phyloP scores from a whole-genome alignment of 2,113 vertebrate genomes.

The Solenodon paradoxus region DNA sequence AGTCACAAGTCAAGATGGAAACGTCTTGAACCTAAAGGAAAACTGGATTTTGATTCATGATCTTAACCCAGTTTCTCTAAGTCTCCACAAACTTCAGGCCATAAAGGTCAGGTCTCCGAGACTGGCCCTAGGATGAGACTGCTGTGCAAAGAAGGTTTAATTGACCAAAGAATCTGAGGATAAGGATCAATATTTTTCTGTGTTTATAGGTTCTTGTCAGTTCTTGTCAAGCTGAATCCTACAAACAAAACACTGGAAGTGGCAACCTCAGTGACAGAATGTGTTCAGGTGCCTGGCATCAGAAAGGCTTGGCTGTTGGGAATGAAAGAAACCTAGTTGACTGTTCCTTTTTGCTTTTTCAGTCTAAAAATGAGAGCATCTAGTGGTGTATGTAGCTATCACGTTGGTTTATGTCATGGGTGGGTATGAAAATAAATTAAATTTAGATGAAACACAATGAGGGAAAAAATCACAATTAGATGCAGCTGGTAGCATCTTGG shows the following conservation, averaged over 20 bases:
- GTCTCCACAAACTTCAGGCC: neutral
- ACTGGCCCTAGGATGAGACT: neutral
- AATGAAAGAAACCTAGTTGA: neutral
- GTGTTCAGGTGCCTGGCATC: neutral
- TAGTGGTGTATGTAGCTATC: neutral
- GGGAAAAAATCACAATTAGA: neutral
- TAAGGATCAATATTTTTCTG: neutral
- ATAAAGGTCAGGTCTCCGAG: neutral
- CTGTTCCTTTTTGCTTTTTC: neutral
- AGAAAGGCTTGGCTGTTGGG: neutral
- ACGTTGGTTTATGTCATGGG: neutral
- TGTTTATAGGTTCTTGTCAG: neutral
- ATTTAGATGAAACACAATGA: neutral
- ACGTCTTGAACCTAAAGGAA: neutral
- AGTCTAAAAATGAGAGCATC: neutral
- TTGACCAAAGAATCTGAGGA: neutral
- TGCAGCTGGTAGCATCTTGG: neutral
- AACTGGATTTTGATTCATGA: neutral
- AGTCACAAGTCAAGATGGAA: neutral
- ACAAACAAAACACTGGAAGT: neutral
- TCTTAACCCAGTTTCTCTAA: neutral
- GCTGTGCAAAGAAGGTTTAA: neutral
- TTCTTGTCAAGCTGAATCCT: neutral
- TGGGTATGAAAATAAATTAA: neutral
- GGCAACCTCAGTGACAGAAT: neutral